Conservation (phyloP, 2,888 invertebrate species). For the Stenchaetothrips biformis region DNA sequence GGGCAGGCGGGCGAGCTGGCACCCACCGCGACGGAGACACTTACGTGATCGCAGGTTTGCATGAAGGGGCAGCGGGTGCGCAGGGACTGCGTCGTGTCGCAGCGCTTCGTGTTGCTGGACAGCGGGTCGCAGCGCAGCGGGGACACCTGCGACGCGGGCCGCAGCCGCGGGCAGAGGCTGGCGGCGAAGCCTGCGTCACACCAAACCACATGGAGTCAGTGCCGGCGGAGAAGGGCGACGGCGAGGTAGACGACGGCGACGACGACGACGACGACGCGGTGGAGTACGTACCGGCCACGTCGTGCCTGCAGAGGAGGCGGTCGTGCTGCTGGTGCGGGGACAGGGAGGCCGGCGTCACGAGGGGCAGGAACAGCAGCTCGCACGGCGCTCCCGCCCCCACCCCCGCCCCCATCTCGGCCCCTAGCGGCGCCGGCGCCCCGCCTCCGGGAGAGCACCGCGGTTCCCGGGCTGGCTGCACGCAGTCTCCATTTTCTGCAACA, state of each 20-base stretch:
- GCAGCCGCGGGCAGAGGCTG: slow-evolving; percentile 42
- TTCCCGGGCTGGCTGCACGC: slow-evolving; percentile 47
- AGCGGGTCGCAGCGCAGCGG: slow-evolving; percentile 47
- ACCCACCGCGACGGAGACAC: slow-evolving; percentile 9
- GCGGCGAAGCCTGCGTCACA: slow-evolving; percentile 38
- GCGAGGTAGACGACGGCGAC: background rate
- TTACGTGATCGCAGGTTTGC: slow-evolving; percentile 48
- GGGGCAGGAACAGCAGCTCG: slow-evolving; percentile 50
- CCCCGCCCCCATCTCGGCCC: background rate
- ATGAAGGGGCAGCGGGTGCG: slow-evolving; percentile 46
- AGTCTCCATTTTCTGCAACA: slow-evolving; percentile 45
- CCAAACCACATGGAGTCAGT: background rate
- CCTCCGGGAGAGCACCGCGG: slow-evolving; percentile 45
- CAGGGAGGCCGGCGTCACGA: slow-evolving; percentile 43
- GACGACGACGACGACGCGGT: background rate
- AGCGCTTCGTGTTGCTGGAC: slow-evolving; percentile 46
- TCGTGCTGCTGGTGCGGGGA: slow-evolving; percentile 40
- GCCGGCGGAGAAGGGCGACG: background rate
- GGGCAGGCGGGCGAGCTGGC: background rate
- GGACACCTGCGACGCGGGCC: slow-evolving; percentile 43
- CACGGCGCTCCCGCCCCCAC: slow-evolving; percentile 38
- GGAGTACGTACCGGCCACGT: slow-evolving; percentile 39
- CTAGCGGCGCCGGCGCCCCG: background rate
- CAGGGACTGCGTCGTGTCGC: slow-evolving; percentile 45
- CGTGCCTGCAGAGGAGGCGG: slow-evolving; percentile 39